Conservation (phyloP, 2,888 invertebrate genomes). For the Pycnomerus fuliginosus region DNA sequence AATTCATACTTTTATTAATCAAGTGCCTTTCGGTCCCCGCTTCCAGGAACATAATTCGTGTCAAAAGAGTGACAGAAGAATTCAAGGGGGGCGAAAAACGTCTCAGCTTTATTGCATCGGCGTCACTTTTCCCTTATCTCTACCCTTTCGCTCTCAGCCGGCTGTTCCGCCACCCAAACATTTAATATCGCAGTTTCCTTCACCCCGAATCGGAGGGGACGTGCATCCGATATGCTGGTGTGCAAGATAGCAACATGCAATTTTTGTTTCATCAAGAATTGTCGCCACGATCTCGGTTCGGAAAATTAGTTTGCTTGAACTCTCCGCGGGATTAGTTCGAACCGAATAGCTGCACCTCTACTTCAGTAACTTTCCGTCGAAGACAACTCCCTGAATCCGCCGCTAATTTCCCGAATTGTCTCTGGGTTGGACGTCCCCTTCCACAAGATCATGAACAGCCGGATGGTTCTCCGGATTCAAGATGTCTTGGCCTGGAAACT, state of each 20-base stretch:
- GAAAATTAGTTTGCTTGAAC: too few species aligned
- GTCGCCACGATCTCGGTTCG: too few species aligned
- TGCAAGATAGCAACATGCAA: too few species aligned
- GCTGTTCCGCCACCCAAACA: constrained; percentile 35
- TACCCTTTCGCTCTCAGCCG: constrained; percentile 39
- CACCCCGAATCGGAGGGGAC: constrained; percentile 21
- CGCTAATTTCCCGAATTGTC: constrained; percentile 24
- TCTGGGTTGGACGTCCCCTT: constrained; percentile 22
- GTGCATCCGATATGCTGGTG: constrained; percentile 21
- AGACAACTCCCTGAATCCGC: constrained; percentile 19
- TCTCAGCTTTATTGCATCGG: constrained; percentile 41
- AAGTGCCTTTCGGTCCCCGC: too few species aligned
- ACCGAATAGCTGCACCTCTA: too few species aligned
- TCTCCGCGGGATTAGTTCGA: too few species aligned
- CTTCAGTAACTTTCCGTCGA: too few species aligned
- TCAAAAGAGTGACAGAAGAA: constrained; percentile 21
- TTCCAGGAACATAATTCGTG: too few species aligned
- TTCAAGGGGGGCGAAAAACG: constrained; percentile 29
- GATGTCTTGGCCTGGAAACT: constrained; percentile 25
- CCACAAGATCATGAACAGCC: constrained; percentile 21
- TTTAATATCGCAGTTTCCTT: constrained; percentile 33
- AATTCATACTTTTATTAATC: too few species aligned
- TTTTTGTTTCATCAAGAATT: too few species aligned
- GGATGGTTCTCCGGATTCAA: constrained; percentile 25
- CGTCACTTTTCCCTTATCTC: constrained; percentile 41